phyloP scores from a whole-genome alignment of 2,113 vertebrate species.

The Zosterops hypoxanthus region DNA sequence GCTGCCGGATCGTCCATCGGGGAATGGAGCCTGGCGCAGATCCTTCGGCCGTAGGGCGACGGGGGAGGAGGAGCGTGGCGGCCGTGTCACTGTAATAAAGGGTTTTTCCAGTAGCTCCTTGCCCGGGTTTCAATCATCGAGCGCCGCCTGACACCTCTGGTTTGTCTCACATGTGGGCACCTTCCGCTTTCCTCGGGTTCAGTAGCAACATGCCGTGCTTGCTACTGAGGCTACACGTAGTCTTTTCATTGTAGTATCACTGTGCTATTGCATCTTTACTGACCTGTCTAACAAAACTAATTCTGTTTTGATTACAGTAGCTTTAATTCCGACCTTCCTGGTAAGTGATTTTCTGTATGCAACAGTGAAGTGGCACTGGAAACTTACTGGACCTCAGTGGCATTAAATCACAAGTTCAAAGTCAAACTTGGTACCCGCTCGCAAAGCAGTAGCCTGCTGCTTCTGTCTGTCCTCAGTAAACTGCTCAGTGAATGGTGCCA shows the following conservation, averaged over 20 bases:
- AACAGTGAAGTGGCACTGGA: background rate
- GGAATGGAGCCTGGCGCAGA: background rate
- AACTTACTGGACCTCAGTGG: background rate
- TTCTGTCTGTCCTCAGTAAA: background rate
- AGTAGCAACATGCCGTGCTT: rapidly evolving
- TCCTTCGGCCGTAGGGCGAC: rapidly evolving
- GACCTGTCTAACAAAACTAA: background rate
- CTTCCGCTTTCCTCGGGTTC: background rate
- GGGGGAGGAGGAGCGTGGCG: background rate
- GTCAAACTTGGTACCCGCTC: background rate
- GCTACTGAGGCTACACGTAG: rapidly evolving
- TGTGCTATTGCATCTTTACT: rapidly evolving
- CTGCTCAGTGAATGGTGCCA: background rate
- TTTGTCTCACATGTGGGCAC: background rate
- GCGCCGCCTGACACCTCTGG: background rate
- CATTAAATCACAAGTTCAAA: background rate
- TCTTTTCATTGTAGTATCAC: rapidly evolving
- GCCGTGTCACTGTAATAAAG: background rate
- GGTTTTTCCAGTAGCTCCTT: background rate
- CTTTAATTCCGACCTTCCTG: rapidly evolving
- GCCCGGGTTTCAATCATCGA: background rate
- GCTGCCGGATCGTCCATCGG: background rate
- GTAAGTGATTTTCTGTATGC: rapidly evolving
- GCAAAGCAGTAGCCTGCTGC: background rate
- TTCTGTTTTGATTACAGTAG: background rate